Conservation (phyloP, 1,140 invertebrate genomes). For the Apis laboriosa region DNA sequence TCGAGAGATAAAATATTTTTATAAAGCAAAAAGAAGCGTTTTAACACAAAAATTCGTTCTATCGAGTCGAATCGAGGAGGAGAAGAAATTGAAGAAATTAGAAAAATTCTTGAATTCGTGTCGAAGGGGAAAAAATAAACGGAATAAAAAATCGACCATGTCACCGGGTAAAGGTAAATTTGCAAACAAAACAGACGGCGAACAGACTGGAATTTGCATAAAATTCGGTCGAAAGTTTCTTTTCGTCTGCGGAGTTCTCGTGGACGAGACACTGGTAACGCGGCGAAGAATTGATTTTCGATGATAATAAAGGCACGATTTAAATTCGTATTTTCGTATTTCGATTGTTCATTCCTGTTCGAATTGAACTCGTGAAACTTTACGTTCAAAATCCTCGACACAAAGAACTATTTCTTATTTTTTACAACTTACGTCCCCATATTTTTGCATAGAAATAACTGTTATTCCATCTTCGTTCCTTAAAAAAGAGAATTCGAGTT, state of each 20-base stretch:
- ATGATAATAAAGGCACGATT: constrained; percentile 3
- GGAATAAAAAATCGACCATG: neutral
- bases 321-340: constrained; percentile 19
- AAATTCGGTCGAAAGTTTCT: neutral
- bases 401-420: neutral
- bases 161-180: neutral
- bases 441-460: no score
- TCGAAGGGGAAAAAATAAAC: neutral
- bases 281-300: constrained; percentile 27
- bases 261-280: neutral
- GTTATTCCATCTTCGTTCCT: no score
- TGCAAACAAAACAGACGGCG: no score
- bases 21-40: no score
- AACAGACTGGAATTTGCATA: neutral
- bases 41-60: no score
- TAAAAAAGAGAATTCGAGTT: no score
- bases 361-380: neutral
- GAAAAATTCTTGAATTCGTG: neutral
- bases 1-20: no score
- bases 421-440: no score
- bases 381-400: neutral
- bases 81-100: neutral
- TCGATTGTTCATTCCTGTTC: neutral
- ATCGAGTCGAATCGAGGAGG: no score
- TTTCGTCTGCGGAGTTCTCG: constrained; percentile 26